Evolutionary conservation across 1,140 invertebrate species (phyloP), one percentile per base, ranked within the genome.

Genomic region (Chelonus insularis): DNA sequence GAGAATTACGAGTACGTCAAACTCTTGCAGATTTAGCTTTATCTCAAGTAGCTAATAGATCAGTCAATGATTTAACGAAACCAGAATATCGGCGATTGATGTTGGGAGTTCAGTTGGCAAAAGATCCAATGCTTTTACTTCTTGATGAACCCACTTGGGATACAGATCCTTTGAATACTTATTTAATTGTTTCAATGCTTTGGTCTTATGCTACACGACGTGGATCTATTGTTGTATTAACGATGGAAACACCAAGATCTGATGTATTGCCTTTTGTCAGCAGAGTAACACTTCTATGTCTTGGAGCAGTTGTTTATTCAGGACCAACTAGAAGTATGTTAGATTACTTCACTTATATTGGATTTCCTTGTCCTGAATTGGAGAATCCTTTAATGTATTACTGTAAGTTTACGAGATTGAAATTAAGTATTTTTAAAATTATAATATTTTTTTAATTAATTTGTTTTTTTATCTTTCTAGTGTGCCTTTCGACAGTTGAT

Each of bases 341-440:
- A 41, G 93, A 96, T 68, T 96, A 96, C 73, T 96, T 96, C 74
- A 88, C 91, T 32, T 90, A 88, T 45, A 94, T 96, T 66, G 94
- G 94, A 6, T 96, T 96, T 72, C 93, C 94, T 0, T 96, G 94
- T 80, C 94, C 94, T 0, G 91, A 95, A 75, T 76, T 95, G 41
- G 94, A 96, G 76, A 96, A 96, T 77, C 94, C 94, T 0, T 79
- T 96, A 0, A 96, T 95, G 92, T 96, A 96, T 80, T 96, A 96
- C 76, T 80, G 91, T 93, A 84, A 89, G 91, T 87, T 8, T 32
- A n/a, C n/a, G n/a, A n/a, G n/a, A 34, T 34, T 34, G 6, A 1
- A 1, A 34, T 34, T 0, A 11, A 34, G 32, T 34, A 34, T 6
- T 34, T 34, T 1, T 6, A 34, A 34, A 34, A 34, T 1, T 34